phyloP scores from a whole-genome alignment of 2,113 vertebrate species.

The Saguinus midas region DNA sequence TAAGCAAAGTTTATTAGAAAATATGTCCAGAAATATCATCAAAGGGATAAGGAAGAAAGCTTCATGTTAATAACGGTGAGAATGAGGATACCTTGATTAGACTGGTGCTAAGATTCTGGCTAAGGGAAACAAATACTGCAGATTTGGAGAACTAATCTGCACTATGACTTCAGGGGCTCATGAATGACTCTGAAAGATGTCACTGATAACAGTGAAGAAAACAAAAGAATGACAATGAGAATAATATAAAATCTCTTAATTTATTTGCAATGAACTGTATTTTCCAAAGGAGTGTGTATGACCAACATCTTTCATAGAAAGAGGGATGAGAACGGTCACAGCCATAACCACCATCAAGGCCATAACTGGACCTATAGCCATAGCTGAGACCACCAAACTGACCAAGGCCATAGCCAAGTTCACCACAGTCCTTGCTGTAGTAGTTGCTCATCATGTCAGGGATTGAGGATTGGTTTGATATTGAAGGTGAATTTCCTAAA shows the following conservation, averaged over 20 bases:
- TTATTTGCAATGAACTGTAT: not conserved
- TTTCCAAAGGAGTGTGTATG: not conserved
- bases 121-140: not conserved
- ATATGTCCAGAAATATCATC: not conserved
- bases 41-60: not conserved
- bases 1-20: not conserved
- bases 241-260: not conserved
- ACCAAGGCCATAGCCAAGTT: not conserved
- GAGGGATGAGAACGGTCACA: not conserved
- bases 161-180: not conserved
- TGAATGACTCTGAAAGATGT: not conserved
- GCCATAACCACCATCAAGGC: not conserved
- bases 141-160: not conserved
- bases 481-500: not conserved
- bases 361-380: not conserved
- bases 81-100: not conserved
- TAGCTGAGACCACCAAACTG: not conserved
- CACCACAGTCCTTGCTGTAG: not conserved
- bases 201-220: not conserved
- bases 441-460: not conserved
- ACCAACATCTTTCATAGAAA: not conserved
- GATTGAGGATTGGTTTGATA: too few species aligned
- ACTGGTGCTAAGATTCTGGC: not conserved
- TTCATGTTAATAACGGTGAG: not conserved
- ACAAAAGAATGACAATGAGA: not conserved